Evolutionary conservation across 2,888 invertebrate species (phyloP).

Genomic region (Apodemia hepburni): DNA sequence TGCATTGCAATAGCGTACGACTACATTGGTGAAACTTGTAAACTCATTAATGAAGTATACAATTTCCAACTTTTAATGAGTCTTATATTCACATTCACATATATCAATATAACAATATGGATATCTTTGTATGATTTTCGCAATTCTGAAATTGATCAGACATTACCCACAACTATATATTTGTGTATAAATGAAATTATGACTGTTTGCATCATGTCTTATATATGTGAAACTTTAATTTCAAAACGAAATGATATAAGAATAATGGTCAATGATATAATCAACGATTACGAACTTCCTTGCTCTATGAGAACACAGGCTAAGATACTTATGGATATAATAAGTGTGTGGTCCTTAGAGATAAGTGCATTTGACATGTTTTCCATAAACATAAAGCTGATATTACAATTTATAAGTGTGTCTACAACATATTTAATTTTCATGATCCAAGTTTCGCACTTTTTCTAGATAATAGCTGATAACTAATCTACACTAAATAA

Average conservation of each 20-base stretch:
- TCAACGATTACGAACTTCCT: conserved; percentile 56
- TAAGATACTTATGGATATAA: conserved; percentile 57
- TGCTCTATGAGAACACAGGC: conserved; percentile 50
- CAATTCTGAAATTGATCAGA: conserved; percentile 8
- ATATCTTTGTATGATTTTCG: conserved; percentile 25
- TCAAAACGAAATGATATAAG: conserved; percentile 45
- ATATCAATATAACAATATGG: conserved; percentile 35
- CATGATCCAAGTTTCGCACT: conserved; percentile 56
- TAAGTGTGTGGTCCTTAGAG: conserved; percentile 49
- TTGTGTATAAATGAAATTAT: conserved; percentile 46
- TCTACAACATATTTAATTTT: conserved; percentile 62
- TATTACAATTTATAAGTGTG: conserved; percentile 58
- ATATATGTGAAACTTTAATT: conserved; percentile 45
- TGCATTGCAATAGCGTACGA: conserved; percentile 37
- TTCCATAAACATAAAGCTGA: conserved; percentile 52
- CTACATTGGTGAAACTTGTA: conserved; percentile 36
- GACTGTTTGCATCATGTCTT: conserved; percentile 44
- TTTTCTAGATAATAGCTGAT: conserved; percentile 22
- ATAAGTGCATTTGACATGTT: conserved; percentile 50
- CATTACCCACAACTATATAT: conserved; percentile 25
- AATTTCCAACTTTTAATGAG: conserved; percentile 54
- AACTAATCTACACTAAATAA: too few species aligned
- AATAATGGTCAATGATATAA: conserved; percentile 49
- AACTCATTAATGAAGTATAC: conserved; percentile 47
- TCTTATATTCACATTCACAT: conserved; percentile 22